Evolutionary conservation across 2,888 invertebrate genomes (phyloP), one percentile per base, ranked within the genome.

Genomic region (Punctoribates punctum): DNA sequence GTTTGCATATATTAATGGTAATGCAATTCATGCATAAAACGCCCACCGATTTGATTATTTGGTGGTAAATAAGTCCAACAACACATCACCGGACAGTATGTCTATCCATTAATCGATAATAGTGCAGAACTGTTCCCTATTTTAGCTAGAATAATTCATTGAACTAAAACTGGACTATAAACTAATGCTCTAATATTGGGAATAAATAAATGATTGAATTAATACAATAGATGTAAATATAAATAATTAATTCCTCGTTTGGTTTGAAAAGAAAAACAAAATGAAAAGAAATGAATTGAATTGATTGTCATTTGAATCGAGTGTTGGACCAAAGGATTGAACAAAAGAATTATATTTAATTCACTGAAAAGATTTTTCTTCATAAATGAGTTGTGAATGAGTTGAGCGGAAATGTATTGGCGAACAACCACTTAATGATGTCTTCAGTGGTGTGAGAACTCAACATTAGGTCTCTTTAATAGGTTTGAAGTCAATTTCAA

Each of bases 21-120:
- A 60, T 60, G 15, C 60, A 27, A 60, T 25, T 23, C 60, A 60
- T 60, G 27, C 25, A 60, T 60, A 60, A 60, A 27, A 60, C 60
- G 60, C 60, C 60, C 27, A 60, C 13, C 60, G 29, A 60, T 60
- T 60, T 15, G 11, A 27, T 20, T 25, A 60, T 60, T 20, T 54
- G 8, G 15, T 13, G 46, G 54, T 20, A 20, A 54, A 54, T 54
- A 54, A n/a, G 54, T 8, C 20, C 20, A 17, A 54, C 4, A 54
- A n/a, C 3, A 54, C 6, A n/a, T n/a, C n/a, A 54, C 5, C 48
- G 11, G 48, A 48, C n/a, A 6, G 20, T 20, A n/a, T 8, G n/a
- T 54, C 8, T 20, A 8, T 15, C 20, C 54, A 54, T 54, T 4
- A 54, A 20, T 15, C 54, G 8, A n/a, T n/a, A 54, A n/a, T 48